Base-by-base conservation (phyloP, 2,797 vertebrate species). In the Strix occidentalis region DNA sequence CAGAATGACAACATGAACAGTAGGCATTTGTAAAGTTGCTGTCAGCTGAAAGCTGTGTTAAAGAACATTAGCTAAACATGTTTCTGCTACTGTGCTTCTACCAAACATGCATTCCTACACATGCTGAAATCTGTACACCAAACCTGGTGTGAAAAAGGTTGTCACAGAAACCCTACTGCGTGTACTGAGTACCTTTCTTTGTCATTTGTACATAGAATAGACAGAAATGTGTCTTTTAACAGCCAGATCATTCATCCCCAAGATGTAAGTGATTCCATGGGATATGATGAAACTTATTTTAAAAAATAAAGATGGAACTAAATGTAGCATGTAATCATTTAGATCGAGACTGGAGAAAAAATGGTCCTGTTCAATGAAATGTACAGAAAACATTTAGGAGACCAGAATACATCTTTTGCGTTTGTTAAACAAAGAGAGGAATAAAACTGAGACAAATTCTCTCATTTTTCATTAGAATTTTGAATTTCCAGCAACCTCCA, bases 81-180 rank as follows among this genome's bases (percentile, higher is more conserved):
- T 54, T 94, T 76, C 66, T 84, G 35, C 57, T 79, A 0, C 21
- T 41, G 7, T 37, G 33, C 45, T 88, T 58, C 43, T 41, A 28
- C n/a, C 61, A 66, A 33, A 43, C 63, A 3, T 9, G 4, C 8
- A 43, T 54, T 65, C 71, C 63, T 69, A 78, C 48, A 21, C 29
- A 14, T 0, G 1, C 37, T 11, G 20, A 77, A 54, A 78, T 50
- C 41, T 16, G 11, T 41, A 3, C 1, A 7, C 29, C 53, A 72
- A 61, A 72, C 7, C 16, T 25, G 9, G 16, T 64, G 54, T 64
- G 51, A 35, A 74, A 33, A 70, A 41, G 16, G 16, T 63, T 88
- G 58, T 63, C 35, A 45, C 37, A 79, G 63, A 58, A 90, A 57
- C 37, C 16, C 13, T 79, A 15, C 33, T 64, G 23, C 51, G 16